phyloP scores from a whole-genome alignment of 2,113 vertebrate genomes.

The Ictidomys tridecemlineatus region DNA sequence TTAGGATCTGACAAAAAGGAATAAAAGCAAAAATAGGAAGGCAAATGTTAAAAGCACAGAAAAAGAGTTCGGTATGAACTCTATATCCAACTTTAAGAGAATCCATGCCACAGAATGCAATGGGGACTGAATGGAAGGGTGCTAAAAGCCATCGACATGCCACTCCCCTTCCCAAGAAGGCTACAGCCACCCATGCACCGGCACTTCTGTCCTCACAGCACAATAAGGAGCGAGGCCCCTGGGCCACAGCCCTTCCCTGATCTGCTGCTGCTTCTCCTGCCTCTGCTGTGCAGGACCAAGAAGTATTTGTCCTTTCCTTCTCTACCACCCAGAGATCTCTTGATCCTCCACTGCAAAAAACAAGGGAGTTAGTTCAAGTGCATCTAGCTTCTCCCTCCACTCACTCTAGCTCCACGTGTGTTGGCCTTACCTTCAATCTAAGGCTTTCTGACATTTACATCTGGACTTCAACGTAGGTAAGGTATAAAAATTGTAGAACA shows the following conservation, averaged over 20 bases:
- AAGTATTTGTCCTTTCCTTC: not conserved
- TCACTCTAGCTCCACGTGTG: not conserved
- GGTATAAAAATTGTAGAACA: not conserved
- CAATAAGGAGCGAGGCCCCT: not conserved
- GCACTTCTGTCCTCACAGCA: not conserved
- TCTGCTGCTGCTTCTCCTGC: not conserved
- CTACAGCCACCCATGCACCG: accelerated
- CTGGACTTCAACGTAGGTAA: not conserved
- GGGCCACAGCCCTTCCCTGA: not conserved
- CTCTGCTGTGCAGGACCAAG: not conserved
- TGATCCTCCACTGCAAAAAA: not conserved
- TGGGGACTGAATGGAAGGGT: not conserved
- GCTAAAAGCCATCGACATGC: not conserved
- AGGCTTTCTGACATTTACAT: not conserved
- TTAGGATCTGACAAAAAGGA: conserved; percentile 19
- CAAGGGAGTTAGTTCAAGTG: not conserved
- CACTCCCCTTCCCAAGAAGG: not conserved
- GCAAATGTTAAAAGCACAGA: not conserved
- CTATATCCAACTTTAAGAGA: not conserved
- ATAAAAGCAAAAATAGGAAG: conserved; percentile 51
- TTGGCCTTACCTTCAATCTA: not conserved
- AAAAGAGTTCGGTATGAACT: not conserved
- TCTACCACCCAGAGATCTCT: not conserved
- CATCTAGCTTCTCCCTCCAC: not conserved
- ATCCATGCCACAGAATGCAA: not conserved